These are phyloP conservation scores for Belonocnema kinseyi DNA, from an alignment of 1,140 invertebrate genomes.

Conservation along the genomic window DNA sequence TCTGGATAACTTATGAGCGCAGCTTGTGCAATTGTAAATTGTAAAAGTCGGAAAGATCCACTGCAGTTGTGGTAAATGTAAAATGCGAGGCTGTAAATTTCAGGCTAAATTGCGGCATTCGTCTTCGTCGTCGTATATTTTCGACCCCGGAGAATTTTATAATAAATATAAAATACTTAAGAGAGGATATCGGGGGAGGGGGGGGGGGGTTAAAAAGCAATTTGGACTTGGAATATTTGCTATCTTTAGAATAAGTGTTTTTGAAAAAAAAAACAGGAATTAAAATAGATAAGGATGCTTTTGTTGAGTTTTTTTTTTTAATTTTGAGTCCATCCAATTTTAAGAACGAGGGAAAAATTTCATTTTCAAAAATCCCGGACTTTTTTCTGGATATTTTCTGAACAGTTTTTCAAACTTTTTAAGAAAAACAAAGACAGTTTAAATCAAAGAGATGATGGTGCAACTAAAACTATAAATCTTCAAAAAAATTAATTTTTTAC, in stretches of 20 bases:
- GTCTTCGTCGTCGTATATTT: constrained; percentile 14
- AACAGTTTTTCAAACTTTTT: no score
- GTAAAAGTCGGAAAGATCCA: not conserved
- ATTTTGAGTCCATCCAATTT: no score
- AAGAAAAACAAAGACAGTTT: no score
- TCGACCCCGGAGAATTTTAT: not conserved
- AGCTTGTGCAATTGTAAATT: not conserved
- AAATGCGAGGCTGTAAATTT: constrained; percentile 17
- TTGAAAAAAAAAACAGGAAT: not conserved
- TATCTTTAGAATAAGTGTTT: not conserved
- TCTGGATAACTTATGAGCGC: constrained; percentile 4
- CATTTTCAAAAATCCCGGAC: no score
- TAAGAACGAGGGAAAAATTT: no score
- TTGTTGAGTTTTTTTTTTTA: no score
- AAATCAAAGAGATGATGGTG: no score
- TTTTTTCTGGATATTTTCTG: no score
- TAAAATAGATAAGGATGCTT: no score
- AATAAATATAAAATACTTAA: constrained; percentile 2
- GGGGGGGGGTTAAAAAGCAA: not conserved
- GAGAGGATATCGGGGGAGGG: not conserved
- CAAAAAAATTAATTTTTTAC: no score
- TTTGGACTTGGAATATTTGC: not conserved
- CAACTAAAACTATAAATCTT: no score
- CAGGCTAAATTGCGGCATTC: not conserved
- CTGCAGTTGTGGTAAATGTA: constrained; percentile 1